Conservation (phyloP, 1,140 invertebrate genomes). For the Rhagoletis pomonella region DNA sequence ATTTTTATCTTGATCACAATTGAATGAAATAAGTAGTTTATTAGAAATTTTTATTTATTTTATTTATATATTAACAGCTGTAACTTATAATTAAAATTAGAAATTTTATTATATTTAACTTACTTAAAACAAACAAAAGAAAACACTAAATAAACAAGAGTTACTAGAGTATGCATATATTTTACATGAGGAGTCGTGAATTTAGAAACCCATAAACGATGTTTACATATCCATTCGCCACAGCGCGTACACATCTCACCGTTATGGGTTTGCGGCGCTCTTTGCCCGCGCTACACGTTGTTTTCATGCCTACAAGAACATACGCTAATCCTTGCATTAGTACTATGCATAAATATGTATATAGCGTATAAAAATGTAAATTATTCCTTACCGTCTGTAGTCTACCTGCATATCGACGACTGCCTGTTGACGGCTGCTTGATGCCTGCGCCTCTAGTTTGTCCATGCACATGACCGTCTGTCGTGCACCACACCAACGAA, state of each 20-base stretch:
- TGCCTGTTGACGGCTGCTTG: neutral
- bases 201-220: constrained; percentile 9
- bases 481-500: neutral
- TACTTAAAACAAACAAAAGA: too few relatives aligned
- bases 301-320: neutral
- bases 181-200: constrained; percentile 44
- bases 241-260: neutral
- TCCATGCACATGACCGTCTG: constrained; percentile 18
- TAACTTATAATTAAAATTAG: too few relatives aligned
- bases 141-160: too few relatives aligned
- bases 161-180: too few relatives aligned
- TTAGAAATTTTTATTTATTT: too few relatives aligned
- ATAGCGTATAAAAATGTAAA: neutral
- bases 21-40: too few relatives aligned
- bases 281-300: neutral
- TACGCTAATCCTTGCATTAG: neutral
- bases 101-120: too few relatives aligned
- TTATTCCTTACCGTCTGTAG: neutral
- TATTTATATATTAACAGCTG: too few relatives aligned
- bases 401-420: neutral
- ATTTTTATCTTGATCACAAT: too few relatives aligned
- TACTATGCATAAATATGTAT: neutral
- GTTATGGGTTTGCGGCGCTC: neutral
- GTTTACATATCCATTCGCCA: constrained; percentile 38
- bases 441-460: neutral